Evolutionary conservation across 2,888 invertebrate species (phyloP).

Genomic region (Ectemnius lituratus): DNA sequence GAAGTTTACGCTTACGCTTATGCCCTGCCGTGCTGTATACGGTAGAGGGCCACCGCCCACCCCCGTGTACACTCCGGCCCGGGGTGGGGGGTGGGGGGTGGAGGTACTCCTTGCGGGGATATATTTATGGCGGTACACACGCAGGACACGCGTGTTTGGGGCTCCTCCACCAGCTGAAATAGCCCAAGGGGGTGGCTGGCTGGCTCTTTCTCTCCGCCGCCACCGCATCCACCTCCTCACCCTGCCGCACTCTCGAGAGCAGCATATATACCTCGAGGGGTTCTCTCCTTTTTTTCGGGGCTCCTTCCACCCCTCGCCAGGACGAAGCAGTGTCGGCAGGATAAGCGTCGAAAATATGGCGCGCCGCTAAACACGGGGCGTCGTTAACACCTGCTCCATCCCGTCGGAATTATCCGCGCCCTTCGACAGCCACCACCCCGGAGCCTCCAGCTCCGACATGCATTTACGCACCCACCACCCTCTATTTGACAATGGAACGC

Average conservation of each 20-base stretch:
- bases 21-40: slow-evolving; percentile 9
- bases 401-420: slow-evolving; percentile 61
- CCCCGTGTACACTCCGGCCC: slow-evolving; percentile 4
- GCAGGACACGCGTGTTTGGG: slow-evolving; percentile 58
- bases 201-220: slow-evolving; percentile 2
- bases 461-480: slow-evolving; percentile 27
- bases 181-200: slow-evolving; percentile 26
- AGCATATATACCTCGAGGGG: slow-evolving; percentile 23
- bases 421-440: slow-evolving; percentile 40
- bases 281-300: slow-evolving; percentile 19
- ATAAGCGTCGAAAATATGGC: slow-evolving; percentile 63
- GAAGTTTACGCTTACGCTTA: slow-evolving; percentile 65
- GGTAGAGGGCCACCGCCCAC: background rate
- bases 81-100: background rate
- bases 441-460: slow-evolving; percentile 5
- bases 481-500: slow-evolving; percentile 45
- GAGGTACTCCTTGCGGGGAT: slow-evolving; percentile 40
- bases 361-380: slow-evolving; percentile 58
- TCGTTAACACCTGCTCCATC: slow-evolving; percentile 72
- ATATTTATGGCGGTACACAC: slow-evolving; percentile 64
- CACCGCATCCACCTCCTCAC: slow-evolving; percentile 16
- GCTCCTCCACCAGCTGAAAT: slow-evolving; percentile 32
- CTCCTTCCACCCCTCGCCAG: slow-evolving; percentile 5
- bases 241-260: background rate
- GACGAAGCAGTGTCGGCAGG: slow-evolving; percentile 37